These are phyloP conservation scores for Pseudonaja textilis DNA, from an alignment of 2,113 vertebrate genomes.

Conservation along the genomic window DNA sequence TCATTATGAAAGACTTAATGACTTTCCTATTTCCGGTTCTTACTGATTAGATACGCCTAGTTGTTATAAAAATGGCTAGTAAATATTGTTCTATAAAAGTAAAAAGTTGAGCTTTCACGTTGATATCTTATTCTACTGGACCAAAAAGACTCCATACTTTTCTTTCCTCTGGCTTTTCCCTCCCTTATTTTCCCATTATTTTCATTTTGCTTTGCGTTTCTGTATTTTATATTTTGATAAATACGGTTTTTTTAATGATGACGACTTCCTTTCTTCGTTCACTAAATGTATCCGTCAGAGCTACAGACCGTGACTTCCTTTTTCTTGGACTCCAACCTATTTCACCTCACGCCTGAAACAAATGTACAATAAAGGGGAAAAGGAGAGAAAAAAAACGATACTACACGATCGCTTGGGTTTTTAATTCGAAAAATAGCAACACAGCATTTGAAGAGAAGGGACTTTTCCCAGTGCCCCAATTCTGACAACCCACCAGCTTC, in stretches of 20 bases:
- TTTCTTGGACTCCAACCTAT: neutral
- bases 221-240: too few species aligned
- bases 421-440: neutral
- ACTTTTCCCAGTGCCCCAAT: neutral
- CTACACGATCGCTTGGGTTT: neutral
- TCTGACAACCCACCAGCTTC: neutral
- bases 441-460: neutral
- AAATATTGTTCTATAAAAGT: neutral
- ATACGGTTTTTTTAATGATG: too few species aligned
- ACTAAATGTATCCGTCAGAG: neutral
- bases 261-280: neutral
- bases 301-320: neutral
- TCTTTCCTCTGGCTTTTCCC: neutral
- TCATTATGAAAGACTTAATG: too few species aligned
- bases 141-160: neutral
- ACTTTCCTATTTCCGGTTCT: neutral
- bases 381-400: neutral
- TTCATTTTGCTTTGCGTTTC: neutral
- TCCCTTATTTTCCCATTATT: neutral
- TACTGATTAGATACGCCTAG: neutral
- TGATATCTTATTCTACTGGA: neutral
- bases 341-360: neutral
- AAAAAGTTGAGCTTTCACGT: neutral
- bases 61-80: neutral
- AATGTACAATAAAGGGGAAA: neutral